Conservation (phyloP, 1,140 invertebrate species). For the Euschistus heros region DNA sequence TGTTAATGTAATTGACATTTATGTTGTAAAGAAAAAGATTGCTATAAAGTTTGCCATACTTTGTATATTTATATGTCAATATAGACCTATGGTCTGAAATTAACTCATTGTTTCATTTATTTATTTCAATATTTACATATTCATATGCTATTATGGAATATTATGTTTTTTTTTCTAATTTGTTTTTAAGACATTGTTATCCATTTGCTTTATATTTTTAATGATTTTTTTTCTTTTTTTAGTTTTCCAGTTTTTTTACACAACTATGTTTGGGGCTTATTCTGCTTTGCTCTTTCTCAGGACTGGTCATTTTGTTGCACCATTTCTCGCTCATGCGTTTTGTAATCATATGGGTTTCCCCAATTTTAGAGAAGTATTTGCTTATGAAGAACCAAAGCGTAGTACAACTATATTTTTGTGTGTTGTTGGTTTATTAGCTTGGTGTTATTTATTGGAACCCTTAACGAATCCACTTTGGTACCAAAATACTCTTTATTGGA, state of each 20-base stretch:
- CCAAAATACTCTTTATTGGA: conserved; percentile 21
- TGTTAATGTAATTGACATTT: too few relatives aligned
- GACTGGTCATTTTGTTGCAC: conserved; percentile 77
- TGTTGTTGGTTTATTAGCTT: conserved; percentile 60
- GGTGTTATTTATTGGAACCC: conserved; percentile 65
- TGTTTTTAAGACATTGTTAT: too few relatives aligned
- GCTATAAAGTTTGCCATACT: too few relatives aligned
- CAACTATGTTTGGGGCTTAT: conserved; percentile 86
- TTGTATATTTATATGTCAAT: too few relatives aligned
- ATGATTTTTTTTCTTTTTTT: conserved; percentile 18
- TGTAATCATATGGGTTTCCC: conserved; percentile 96
- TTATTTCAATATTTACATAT: too few relatives aligned
- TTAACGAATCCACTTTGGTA: conserved; percentile 69
- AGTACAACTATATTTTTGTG: conserved; percentile 55
- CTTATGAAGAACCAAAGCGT: conserved; percentile 51
- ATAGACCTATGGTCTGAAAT: too few relatives aligned
- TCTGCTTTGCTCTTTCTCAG: conserved; percentile 78
- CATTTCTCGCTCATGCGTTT: conserved; percentile 83
- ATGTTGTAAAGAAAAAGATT: too few relatives aligned
- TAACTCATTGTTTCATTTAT: too few relatives aligned
- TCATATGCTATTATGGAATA: too few relatives aligned
- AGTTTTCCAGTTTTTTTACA: conserved; percentile 82
- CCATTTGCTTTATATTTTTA: too few relatives aligned
- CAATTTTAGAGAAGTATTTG: conserved; percentile 65
- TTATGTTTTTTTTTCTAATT: too few relatives aligned